Percentiles rank a stretch among this genome's conserved stretches.
Evolutionary conservation across 2,113 vertebrate genomes (phyloP).

Genomic region (Carettochelys insculpta): DNA sequence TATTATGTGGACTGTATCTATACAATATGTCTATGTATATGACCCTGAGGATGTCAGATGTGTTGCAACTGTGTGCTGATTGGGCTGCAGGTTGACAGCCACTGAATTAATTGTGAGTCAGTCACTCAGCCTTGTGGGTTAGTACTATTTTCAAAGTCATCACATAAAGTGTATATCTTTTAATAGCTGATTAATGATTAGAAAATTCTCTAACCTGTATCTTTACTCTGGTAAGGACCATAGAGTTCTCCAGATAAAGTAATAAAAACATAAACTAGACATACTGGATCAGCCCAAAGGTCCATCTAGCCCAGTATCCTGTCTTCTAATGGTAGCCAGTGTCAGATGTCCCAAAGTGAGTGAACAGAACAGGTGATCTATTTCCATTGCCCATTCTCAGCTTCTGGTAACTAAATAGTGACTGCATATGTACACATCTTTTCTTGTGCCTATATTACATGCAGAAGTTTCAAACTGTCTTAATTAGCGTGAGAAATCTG

Average conservation of each 20-base stretch:
- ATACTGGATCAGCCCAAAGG: too few species aligned
- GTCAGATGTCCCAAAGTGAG: too few species aligned
- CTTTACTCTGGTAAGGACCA: background rate
- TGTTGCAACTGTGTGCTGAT: background rate
- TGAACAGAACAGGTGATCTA: too few species aligned
- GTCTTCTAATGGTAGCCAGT: too few species aligned
- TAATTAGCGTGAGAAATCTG: background rate
- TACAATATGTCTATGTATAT: too few species aligned
- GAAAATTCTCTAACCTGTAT: background rate
- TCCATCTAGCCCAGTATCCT: too few species aligned
- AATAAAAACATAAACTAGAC: too few species aligned
- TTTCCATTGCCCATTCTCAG: too few species aligned
- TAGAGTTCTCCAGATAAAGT: background rate
- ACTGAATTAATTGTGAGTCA: background rate
- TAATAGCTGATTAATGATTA: background rate
- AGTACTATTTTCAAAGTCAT: background rate
- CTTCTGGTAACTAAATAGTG: background rate
- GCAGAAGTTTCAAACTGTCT: background rate
- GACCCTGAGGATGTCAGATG: too few species aligned
- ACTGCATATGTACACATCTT: background rate
- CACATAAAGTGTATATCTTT: fast-evolving
- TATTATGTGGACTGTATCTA: too few species aligned
- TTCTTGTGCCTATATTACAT: background rate
- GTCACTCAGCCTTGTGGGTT: background rate
- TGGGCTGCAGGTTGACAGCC: too few species aligned